Conservation (phyloP, 1,140 invertebrate genomes). For the Danaus plexippus region DNA sequence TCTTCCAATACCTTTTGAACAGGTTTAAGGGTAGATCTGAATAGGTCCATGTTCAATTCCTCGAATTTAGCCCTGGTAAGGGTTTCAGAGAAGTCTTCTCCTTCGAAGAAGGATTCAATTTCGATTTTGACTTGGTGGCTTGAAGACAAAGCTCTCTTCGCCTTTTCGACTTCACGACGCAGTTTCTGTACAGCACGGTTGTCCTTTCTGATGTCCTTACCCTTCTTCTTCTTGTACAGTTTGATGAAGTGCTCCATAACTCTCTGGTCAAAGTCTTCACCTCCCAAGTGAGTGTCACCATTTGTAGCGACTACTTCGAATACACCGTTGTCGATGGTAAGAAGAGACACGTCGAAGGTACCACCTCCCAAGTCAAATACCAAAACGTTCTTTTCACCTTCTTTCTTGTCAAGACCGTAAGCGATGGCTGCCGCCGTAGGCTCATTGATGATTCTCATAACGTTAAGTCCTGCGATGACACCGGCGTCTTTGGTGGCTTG, state of each 20-base stretch:
- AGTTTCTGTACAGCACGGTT: conserved; percentile 96
- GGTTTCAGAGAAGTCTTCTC: conserved; percentile 99
- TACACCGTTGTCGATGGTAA: conserved; percentile 99
- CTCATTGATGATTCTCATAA: conserved; percentile 99
- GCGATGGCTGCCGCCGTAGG: conserved; percentile 99
- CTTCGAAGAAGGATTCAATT: conserved; percentile 99
- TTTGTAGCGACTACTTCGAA: conserved; percentile 95
- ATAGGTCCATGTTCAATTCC: conserved; percentile 99
- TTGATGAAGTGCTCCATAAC: conserved; percentile 99
- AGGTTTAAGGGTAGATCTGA: conserved; percentile 98
- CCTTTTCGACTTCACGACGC: conserved; percentile 97
- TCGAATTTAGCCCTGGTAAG: conserved; percentile 99
- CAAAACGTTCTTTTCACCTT: conserved; percentile 98
- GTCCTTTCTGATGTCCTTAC: conserved; percentile 97
- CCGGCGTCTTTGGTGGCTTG: conserved; percentile 97
- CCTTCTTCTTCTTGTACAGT: conserved; percentile 99
- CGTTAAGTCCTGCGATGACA: conserved; percentile 92
- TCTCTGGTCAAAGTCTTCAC: conserved; percentile 98
- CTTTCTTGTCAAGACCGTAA: conserved; percentile 99
- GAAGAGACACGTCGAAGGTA: conserved; percentile 98
- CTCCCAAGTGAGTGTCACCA: conserved; percentile 98
- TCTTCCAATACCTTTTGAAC: conserved; percentile 98
- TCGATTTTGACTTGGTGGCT: conserved; percentile 98
- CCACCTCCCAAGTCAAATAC: conserved; percentile 99
- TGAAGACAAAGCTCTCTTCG: conserved; percentile 95